Percentiles rank a stretch among this genome's conserved stretches.
phyloP scores from a whole-genome alignment of 2,888 invertebrate genomes.

The Macroteleia sp. region DNA sequence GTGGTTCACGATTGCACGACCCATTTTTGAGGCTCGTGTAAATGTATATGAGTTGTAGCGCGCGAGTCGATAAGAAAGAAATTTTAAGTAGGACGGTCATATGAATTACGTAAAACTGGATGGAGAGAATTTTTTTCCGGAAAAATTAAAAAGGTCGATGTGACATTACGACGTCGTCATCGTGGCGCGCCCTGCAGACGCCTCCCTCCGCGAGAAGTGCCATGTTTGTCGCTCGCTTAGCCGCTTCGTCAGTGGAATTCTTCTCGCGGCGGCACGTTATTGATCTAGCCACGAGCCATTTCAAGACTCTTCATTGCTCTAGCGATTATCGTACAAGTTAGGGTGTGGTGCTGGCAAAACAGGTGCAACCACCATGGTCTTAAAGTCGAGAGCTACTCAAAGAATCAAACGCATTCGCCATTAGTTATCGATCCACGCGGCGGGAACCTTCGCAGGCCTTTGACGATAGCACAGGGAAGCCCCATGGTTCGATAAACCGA shows the following conservation, averaged over 20 bases:
- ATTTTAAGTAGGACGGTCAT: too few species aligned
- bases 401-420: constrained; percentile 47
- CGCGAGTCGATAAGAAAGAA: too few species aligned
- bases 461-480: constrained; percentile 22
- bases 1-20: too few species aligned
- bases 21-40: too few species aligned
- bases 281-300: constrained; percentile 69
- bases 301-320: constrained; percentile 68
- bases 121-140: too few species aligned
- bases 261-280: constrained; percentile 68
- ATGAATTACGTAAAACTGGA: too few species aligned
- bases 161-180: constrained; percentile 39
- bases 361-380: constrained; percentile 46
- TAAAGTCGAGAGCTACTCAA: constrained; percentile 19
- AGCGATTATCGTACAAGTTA: constrained; percentile 66
- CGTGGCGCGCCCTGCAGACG: constrained; percentile 9
- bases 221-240: too few species aligned
- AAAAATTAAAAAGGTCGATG: constrained; percentile 32
- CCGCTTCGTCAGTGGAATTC: constrained; percentile 72
- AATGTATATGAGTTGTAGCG: too few species aligned
- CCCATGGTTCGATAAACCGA: constrained; percentile 38
- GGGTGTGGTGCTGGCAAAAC: constrained; percentile 59
- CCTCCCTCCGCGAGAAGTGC: background rate
- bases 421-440: constrained; percentile 41
- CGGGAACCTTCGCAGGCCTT: constrained; percentile 41